Conservation (phyloP, 2,113 vertebrate species). For the Ceratotherium simum region DNA sequence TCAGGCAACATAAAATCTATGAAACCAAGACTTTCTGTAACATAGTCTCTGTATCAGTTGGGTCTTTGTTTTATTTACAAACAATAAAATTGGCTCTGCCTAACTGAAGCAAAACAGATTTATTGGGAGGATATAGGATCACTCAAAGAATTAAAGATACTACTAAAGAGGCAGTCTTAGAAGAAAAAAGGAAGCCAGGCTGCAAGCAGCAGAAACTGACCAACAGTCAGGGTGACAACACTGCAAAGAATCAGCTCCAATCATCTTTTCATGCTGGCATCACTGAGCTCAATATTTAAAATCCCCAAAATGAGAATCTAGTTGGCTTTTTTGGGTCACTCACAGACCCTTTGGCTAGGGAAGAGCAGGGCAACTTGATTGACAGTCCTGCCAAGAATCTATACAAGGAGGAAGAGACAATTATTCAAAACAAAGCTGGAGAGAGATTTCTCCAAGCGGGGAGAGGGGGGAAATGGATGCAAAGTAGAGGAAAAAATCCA, state of each 20-base stretch:
- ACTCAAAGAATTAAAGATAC: background rate
- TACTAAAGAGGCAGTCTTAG: background rate
- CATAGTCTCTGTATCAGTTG: background rate
- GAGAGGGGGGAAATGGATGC: background rate
- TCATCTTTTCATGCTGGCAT: background rate
- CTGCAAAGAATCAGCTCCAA: background rate
- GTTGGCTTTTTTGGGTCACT: background rate
- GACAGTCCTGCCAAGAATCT: background rate
- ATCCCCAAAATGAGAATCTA: background rate
- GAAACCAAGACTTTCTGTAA: slow-evolving; percentile 18
- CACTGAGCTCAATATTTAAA: background rate
- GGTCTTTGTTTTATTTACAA: background rate
- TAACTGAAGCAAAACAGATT: background rate
- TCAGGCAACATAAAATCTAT: slow-evolving; percentile 63
- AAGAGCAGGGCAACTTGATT: background rate
- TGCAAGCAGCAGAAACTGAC: background rate
- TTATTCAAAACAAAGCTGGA: background rate
- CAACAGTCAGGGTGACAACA: background rate
- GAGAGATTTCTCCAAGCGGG: background rate
- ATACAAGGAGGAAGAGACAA: background rate
- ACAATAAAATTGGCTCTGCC: background rate
- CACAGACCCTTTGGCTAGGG: background rate
- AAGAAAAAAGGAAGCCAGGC: background rate
- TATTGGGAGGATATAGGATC: background rate
- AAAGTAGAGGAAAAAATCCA: background rate